Evolutionary conservation across 2,797 vertebrate genomes (phyloP).

Genomic region (Cyclopterus lumpus): DNA sequence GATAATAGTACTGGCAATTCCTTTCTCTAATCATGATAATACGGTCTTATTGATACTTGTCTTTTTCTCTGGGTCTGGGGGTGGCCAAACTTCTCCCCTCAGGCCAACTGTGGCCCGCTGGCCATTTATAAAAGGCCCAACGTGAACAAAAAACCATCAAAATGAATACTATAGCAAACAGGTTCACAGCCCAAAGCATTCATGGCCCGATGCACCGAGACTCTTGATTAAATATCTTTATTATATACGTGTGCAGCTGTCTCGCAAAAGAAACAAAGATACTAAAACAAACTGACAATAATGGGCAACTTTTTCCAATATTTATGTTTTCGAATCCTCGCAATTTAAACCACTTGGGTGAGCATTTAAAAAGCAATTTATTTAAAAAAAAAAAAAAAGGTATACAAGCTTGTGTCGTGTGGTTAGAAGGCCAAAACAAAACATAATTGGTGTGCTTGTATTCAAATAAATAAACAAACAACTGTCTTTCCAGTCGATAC

Average conservation of each 20-base stretch:
- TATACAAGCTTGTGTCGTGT: not conserved
- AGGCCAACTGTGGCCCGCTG: not conserved
- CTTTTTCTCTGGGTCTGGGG: not conserved
- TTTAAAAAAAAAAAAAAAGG: slow-evolving; percentile 4
- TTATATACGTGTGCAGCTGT: not conserved
- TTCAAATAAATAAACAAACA: slow-evolving; percentile 14
- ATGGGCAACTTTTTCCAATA: not conserved
- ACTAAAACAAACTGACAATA: not conserved
- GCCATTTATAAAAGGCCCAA: not conserved
- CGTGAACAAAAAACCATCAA: not conserved
- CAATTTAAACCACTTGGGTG: not conserved
- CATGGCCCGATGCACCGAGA: not conserved
- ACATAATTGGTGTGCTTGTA: slow-evolving; percentile 10
- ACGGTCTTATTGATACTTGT: not conserved
- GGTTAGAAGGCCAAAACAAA: slow-evolving; percentile 19
- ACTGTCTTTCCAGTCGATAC: slow-evolving; percentile 1
- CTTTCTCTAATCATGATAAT: not conserved
- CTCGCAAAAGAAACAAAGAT: not conserved
- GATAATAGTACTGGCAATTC: not conserved
- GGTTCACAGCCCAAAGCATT: slow-evolving; percentile 4
- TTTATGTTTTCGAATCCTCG: not conserved
- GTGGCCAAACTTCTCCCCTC: not conserved
- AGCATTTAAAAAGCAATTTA: not conserved
- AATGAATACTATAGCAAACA: not conserved
- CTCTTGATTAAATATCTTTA: not conserved